Base-by-base conservation (phyloP, 2,797 vertebrate species). In the Danionella dracula region DNA sequence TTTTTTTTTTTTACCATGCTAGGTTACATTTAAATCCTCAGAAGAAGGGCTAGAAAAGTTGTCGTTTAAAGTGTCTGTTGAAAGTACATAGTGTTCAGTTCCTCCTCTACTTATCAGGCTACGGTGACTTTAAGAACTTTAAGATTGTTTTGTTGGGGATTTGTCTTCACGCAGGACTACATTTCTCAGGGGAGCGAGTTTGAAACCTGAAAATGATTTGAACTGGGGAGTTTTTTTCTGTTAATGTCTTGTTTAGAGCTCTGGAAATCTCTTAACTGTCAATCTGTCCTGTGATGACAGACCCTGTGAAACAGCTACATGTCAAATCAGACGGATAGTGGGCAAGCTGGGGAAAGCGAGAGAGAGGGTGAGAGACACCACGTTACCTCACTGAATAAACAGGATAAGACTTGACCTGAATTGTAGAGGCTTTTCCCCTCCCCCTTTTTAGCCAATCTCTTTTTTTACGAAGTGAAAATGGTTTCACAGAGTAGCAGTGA, bases 371-470 rank as follows among this genome's bases (percentile, higher is more conserved):
- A 46, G 49, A 12, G 44, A 35, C 4, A 41, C 38, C 41, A 27
- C 38, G 68, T 68, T 54, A 76, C 32, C 68, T 71, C 63, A 56
- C 44, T 60, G 37, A 68, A 32, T 72, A 68, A 68, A 73, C 68
- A 68, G 70, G 67, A 73, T 59, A 64, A 50, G 57, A 53, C 59
- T 32, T 23, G 31, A 54, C 15, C 42, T 64, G 59, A 45, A 51
- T 64, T 67, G 53, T 51, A 62, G 58, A 29, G 21, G 19, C 27
- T 57, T 41, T 45, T 55, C 6, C 23, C 6, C 23, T 38, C 34
- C 19, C 35, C 17, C 45, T 64, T 70, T 68, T 15, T 73, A 45
- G 34, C 53, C 40, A 40, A 15, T 13, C n/a, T 21, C 8, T 57
- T 32, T 6, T 61, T 38, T 61, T 34, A 27, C 9, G 13, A 45